Conservation (phyloP, 2,888 invertebrate genomes). For the Chrysomela aeneicollis region DNA sequence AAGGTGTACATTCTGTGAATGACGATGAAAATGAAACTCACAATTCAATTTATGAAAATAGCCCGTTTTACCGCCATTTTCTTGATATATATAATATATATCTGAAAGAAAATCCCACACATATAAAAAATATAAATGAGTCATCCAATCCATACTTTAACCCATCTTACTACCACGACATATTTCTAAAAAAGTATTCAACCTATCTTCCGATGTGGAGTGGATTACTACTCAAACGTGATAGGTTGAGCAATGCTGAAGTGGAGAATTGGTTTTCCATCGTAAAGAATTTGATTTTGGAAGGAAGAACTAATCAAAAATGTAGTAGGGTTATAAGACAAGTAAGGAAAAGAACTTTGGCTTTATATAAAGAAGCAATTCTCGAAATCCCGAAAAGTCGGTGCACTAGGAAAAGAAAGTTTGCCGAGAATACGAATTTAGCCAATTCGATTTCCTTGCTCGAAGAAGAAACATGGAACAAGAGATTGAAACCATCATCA, state of each 20-base stretch:
- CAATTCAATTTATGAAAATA: too few species aligned
- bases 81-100: not conserved
- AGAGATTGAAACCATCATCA: too few species aligned
- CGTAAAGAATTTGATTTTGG: slow-evolving; percentile 10
- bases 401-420: too few species aligned
- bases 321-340: slow-evolving; percentile 12
- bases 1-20: too few species aligned
- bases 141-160: not conserved
- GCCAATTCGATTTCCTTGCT: too few species aligned
- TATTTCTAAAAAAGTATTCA: not conserved
- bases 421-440: too few species aligned
- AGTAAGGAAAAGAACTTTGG: slow-evolving; percentile 1
- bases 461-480: too few species aligned
- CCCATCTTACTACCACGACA: not conserved
- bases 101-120: too few species aligned
- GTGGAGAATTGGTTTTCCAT: slow-evolving; percentile 15
- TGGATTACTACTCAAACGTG: not conserved
- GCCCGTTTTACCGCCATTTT: not conserved
- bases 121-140: not conserved
- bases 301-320: slow-evolving; percentile 6
- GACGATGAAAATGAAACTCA: too few species aligned
- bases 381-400: slow-evolving; percentile 17
- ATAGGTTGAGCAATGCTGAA: slow-evolving; percentile 5
- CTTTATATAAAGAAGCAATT: slow-evolving; percentile 9
- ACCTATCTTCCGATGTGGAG: slow-evolving; percentile 8